These are phyloP conservation scores for Polyodon spathula DNA, from an alignment of 2,113 vertebrate genomes.

Conservation along the genomic window DNA sequence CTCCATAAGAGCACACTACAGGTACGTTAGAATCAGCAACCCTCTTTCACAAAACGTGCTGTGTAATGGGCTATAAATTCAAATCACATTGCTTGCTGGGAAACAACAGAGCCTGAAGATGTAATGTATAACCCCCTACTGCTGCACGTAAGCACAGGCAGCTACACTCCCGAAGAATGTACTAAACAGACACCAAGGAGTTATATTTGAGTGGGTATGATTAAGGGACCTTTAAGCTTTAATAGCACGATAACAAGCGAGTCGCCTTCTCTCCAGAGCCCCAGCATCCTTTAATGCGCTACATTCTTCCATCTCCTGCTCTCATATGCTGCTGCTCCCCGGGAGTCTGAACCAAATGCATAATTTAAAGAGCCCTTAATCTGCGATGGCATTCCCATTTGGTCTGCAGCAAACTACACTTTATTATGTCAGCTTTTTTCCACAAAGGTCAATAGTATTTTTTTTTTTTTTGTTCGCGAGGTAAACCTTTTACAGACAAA, in stretches of 20 bases:
- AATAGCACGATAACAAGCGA: slow-evolving; percentile 30
- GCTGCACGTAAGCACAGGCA: no score
- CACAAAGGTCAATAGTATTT: slow-evolving; percentile 50
- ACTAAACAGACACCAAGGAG: no score
- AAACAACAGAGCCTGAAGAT: no score
- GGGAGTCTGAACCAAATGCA: slow-evolving; percentile 55
- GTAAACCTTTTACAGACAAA: slow-evolving; percentile 42
- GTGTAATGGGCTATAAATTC: no score
- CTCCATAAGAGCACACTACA: no score
- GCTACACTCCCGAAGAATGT: no score
- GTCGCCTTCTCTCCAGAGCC: slow-evolving; percentile 31
- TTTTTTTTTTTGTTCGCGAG: slow-evolving; percentile 33
- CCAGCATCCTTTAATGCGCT: slow-evolving; percentile 34
- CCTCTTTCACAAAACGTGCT: no score
- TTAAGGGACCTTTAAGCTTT: no score
- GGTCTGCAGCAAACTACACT: slow-evolving; percentile 54
- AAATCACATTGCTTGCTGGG: no score
- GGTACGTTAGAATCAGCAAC: no score
- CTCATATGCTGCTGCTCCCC: slow-evolving; percentile 38
- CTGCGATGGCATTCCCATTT: slow-evolving; percentile 58
- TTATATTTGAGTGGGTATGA: no score
- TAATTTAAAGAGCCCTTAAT: slow-evolving; percentile 63
- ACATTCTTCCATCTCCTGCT: slow-evolving; percentile 40
- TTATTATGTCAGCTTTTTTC: slow-evolving; percentile 60
- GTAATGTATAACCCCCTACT: no score